phyloP scores from a whole-genome alignment of 2,888 invertebrate genomes.

The Neoaliturus tenellus region DNA sequence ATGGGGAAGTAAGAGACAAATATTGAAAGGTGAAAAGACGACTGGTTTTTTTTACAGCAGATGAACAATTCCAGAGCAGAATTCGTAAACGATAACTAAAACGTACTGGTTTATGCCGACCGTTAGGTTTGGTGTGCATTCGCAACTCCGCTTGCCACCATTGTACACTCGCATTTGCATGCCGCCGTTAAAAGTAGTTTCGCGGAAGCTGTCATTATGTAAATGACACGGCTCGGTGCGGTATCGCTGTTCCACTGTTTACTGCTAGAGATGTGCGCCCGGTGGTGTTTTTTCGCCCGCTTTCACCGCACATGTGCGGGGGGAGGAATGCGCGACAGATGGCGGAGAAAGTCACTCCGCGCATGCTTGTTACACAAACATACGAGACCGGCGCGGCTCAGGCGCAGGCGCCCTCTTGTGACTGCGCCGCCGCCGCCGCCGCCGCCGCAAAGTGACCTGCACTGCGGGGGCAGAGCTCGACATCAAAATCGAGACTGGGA shows the following conservation, averaged over 20 bases:
- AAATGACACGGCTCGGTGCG: not conserved
- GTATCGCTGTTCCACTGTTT: not conserved
- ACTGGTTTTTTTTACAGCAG: no score
- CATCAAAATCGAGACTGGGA: no score
- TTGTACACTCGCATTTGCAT: no score
- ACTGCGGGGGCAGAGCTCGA: no score
- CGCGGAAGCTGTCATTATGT: not conserved
- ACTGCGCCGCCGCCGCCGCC: not conserved
- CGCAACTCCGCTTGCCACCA: no score
- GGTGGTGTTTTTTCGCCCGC: constrained; percentile 28
- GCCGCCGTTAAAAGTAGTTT: not conserved
- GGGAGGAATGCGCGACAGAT: constrained; percentile 45
- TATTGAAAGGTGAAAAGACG: no score
- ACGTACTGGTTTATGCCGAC: no score
- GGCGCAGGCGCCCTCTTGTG: not conserved
- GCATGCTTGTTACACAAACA: constrained; percentile 20
- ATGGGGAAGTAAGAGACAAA: no score
- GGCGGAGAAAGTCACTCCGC: constrained; percentile 43
- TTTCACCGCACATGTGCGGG: constrained; percentile 28
- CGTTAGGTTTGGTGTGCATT: no score
- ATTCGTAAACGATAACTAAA: no score
- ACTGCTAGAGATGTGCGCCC: not conserved
- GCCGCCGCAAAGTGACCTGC: no score
- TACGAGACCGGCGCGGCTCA: not conserved
- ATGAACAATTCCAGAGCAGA: no score